Conservation (phyloP, 1,140 invertebrate species). For the Trissolcus basalis region DNA sequence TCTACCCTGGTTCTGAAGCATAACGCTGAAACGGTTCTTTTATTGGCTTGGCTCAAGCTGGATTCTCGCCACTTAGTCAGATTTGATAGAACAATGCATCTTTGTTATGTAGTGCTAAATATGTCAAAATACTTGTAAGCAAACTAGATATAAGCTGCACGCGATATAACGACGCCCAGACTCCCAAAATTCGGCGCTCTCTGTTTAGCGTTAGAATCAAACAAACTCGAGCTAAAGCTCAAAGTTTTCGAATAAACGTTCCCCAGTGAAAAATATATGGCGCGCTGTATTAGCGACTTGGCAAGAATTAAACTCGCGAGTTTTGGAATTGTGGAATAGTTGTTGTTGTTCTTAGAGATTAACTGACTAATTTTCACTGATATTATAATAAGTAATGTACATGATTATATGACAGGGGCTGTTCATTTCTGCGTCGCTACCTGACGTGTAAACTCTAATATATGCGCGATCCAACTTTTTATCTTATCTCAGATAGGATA, state of each 20-base stretch:
- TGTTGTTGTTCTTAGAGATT: constrained; percentile 32
- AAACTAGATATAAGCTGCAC: constrained; percentile 57
- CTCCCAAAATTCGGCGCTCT: constrained; percentile 46
- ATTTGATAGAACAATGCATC: constrained; percentile 54
- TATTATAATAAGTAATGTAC: constrained; percentile 40
- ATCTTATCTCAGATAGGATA: constrained; percentile 51
- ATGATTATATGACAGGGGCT: constrained; percentile 18
- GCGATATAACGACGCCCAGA: constrained; percentile 59
- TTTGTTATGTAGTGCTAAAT: constrained; percentile 60
- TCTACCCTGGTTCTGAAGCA: constrained; percentile 1
- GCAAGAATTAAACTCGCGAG: constrained; percentile 14
- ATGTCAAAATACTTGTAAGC: constrained; percentile 41
- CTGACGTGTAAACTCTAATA: constrained; percentile 9
- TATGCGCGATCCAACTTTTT: constrained; percentile 32
- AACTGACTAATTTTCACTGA: constrained; percentile 32
- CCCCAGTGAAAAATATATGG: constrained; percentile 15
- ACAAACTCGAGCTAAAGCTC: constrained; percentile 21
- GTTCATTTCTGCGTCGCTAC: constrained; percentile 26
- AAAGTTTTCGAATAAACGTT: constrained; percentile 29
- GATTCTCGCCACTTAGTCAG: constrained; percentile 62
- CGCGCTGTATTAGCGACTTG: not conserved
- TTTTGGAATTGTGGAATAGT: constrained; percentile 13
- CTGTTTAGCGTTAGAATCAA: constrained; percentile 34
- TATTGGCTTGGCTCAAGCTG: constrained; percentile 20
- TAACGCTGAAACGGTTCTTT: constrained; percentile 21